Percentiles rank a stretch among this genome's conserved stretches.
Conservation (phyloP, 2,888 invertebrate species). For the Rotaria magnacalcarata region DNA sequence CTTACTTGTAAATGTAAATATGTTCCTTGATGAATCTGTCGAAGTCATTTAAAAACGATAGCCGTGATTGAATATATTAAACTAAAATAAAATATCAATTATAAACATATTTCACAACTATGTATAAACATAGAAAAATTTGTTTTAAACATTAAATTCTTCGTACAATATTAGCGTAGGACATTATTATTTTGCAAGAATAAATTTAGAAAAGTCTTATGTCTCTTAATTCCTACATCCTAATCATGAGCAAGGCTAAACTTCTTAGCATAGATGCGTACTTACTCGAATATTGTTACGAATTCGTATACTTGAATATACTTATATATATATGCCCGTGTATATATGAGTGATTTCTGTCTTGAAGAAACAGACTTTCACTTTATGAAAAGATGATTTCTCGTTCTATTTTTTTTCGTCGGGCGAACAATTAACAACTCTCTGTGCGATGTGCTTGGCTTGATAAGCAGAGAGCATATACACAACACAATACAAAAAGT, state of each 20-base stretch:
- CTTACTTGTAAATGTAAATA: neutral
- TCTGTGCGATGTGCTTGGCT: neutral
- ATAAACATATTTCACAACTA: too few relatives aligned
- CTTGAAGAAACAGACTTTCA: neutral
- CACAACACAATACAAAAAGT: neutral
- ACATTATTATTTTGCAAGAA: neutral
- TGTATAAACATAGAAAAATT: neutral
- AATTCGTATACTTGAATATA: neutral
- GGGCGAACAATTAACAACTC: neutral
- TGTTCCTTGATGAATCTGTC: neutral
- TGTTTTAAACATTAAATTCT: neutral
- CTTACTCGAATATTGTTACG: neutral
- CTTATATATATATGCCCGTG: neutral
- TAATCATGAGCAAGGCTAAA: neutral
- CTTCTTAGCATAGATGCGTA: neutral
- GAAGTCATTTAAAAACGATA: neutral
- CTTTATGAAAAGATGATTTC: neutral
- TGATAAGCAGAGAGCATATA: slow-evolving; percentile 1
- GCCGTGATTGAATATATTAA: neutral
- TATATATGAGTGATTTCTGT: neutral
- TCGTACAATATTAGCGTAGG: neutral
- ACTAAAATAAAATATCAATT: neutral
- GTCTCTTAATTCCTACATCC: neutral
- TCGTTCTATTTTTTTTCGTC: slow-evolving; percentile 8
- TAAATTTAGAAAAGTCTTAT: neutral